Base-by-base conservation (phyloP, 2,113 vertebrate species). In the Rhabdomys dilectus region DNA sequence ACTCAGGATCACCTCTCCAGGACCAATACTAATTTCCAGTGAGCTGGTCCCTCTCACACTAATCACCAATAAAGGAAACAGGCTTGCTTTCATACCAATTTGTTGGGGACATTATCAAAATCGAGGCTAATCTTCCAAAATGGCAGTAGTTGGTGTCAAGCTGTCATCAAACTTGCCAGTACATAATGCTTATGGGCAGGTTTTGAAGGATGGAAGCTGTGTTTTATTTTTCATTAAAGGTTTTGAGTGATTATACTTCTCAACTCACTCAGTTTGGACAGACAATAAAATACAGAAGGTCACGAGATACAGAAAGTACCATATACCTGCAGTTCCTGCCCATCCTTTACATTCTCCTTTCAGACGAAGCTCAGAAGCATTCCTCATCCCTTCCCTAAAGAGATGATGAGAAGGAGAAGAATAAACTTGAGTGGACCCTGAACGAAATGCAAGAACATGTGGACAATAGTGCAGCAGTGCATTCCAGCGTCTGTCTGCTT, bases 201-300 rank as follows among this genome's bases (percentile, higher is more conserved):
- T 22, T 77, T 66, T 84, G 29, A 34, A 87, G 88, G 42, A 85
- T 5, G 15, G 60, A 53, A 85, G 22, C 51, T 94, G 64, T 21
- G 60, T 93, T 95, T 70, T 89, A 64, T 80, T 94, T 70, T 53
- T 90, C 17, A 45, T 73, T 48, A 56, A 95, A 96, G 58, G 3
- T 26, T 95, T 91, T 89, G 16, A 58, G 82, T 87, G 77, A 84
- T 78, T 81, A 77, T 39, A 60, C n/a, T 86, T 45, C 22, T 88
- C 3, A 0, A 42, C 56, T 75, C n/a, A 77, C 24, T 90, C 48
- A 51, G 24, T 94, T 64, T 89, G 68, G 73, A 76, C 95, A 97
- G 31, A n/a, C 80, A 92, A 48, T n/a, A 84, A 87, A 93, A 91
- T 75, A 89, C 21, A 95, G 85, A 84, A 85, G 85, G 53, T 48